Conservation (phyloP, 2,797 vertebrate genomes). For the Molossus molossus region DNA sequence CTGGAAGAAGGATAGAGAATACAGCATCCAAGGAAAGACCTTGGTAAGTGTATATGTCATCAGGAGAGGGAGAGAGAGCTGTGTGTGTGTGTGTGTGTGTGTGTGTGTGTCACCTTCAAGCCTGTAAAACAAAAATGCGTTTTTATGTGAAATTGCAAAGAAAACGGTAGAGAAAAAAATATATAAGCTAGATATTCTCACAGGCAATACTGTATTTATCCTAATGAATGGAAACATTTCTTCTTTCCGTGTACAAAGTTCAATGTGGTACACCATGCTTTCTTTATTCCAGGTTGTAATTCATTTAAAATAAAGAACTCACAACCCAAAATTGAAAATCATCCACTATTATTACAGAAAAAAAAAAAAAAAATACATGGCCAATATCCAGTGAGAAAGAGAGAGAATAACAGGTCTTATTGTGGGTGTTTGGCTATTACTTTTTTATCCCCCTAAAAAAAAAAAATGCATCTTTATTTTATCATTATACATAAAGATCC, state of each 20-base stretch:
- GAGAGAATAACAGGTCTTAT: not conserved
- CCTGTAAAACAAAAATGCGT: not conserved
- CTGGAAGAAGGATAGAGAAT: not conserved
- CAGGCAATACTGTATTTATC: not conserved
- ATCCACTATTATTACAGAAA: too few relatives aligned
- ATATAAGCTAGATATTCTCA: not conserved
- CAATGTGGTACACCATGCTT: not conserved
- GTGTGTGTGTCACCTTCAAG: not conserved
- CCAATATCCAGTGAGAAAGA: not conserved
- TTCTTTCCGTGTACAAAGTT: not conserved
- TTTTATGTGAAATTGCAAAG: not conserved
- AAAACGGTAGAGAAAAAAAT: not conserved
- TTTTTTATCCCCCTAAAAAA: not conserved
- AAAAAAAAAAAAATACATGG: not conserved
- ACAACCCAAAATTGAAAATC: conserved; percentile 30
- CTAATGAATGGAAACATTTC: not conserved
- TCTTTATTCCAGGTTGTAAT: not conserved
- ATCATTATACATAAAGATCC: not conserved
- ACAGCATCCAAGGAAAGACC: not conserved
- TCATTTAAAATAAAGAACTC: conserved; percentile 70
- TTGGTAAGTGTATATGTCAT: not conserved
- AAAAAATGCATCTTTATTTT: not conserved
- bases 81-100: too few relatives aligned
- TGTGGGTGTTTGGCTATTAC: not conserved
- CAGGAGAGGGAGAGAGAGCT: not conserved